Conservation (phyloP, 2,797 vertebrate species). For the Bufotes viridis region DNA sequence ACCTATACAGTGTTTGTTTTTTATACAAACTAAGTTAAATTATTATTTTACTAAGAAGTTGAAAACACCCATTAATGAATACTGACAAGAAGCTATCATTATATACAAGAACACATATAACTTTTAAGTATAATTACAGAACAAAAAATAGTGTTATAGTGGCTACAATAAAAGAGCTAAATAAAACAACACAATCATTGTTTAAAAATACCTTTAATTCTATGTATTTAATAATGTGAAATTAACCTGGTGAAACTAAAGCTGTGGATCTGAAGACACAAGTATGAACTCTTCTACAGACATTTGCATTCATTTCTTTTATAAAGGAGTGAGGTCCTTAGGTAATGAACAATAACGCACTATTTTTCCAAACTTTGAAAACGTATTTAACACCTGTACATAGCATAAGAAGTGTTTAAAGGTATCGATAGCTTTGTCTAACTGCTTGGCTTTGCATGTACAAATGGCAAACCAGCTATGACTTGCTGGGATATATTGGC, state of each 20-base stretch:
- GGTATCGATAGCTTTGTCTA: slow-evolving; percentile 37
- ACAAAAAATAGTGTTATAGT: no score
- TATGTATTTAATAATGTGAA: background rate
- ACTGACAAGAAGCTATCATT: no score
- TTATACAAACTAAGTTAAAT: no score
- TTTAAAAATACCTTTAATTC: background rate
- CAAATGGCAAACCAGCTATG: slow-evolving; percentile 46
- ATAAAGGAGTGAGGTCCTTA: background rate
- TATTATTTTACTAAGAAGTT: no score
- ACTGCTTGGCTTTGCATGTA: slow-evolving; percentile 21
- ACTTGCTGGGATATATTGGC: slow-evolving; percentile 34
- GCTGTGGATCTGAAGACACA: background rate
- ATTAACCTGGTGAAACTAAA: background rate
- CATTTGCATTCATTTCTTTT: background rate
- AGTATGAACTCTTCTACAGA: background rate
- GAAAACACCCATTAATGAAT: no score
- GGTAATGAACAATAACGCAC: slow-evolving; percentile 13
- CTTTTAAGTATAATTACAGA: no score
- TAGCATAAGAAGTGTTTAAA: slow-evolving; percentile 17
- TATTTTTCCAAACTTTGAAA: slow-evolving; percentile 7
- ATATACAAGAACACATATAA: no score
- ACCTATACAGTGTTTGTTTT: no score
- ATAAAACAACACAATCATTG: background rate
- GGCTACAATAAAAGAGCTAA: no score
- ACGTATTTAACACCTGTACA: slow-evolving; percentile 42